Evolutionary conservation across 2,888 invertebrate genomes (phyloP).

Genomic region (Nemotelus pantherinus): DNA sequence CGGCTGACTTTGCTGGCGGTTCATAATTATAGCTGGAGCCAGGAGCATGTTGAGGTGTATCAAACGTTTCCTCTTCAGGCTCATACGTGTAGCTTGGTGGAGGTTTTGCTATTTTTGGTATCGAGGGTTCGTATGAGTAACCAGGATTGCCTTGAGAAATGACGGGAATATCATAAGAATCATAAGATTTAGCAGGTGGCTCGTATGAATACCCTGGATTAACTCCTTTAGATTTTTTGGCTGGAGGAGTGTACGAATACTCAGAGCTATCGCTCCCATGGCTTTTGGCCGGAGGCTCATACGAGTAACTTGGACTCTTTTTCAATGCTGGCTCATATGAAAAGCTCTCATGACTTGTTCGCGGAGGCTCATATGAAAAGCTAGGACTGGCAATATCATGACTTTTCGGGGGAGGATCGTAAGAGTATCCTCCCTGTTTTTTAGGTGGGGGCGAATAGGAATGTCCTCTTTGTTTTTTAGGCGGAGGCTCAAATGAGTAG

Average conservation of each 20-base stretch:
- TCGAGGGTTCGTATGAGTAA: neutral
- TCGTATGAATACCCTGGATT: conserved; percentile 20
- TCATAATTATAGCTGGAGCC: neutral
- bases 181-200: conserved; percentile 24
- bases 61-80: neutral
- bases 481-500: conserved; percentile 1
- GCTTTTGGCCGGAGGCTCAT: neutral
- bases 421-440: neutral
- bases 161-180: conserved; percentile 16
- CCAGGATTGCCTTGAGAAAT: neutral
- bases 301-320: neutral
- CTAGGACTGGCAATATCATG: conserved; percentile 52
- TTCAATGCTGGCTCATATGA: neutral
- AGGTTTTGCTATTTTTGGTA: neutral
- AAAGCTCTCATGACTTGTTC: neutral
- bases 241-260: conserved; percentile 3
- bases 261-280: neutral
- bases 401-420: conserved; percentile 2
- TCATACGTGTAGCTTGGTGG: neutral
- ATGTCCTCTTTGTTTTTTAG: neutral
- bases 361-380: conserved; percentile 15
- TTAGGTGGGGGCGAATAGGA: neutral
- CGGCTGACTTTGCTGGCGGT: neutral
- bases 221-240: neutral
- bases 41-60: neutral